Evolutionary conservation across 2,113 vertebrate genomes (phyloP).

Genomic region (Boulengerochromis microlepis): DNA sequence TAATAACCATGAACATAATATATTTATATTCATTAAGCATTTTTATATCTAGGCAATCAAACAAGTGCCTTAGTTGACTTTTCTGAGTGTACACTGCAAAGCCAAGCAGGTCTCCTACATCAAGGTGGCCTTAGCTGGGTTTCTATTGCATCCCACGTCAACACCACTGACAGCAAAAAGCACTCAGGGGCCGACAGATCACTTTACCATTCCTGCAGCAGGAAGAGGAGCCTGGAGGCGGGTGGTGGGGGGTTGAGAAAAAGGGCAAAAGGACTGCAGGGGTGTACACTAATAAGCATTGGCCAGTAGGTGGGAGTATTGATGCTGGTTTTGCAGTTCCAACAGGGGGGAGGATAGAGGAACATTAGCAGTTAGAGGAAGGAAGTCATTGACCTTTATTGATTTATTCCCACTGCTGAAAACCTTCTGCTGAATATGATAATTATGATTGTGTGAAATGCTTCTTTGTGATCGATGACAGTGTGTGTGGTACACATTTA

Average conservation of each 20-base stretch:
- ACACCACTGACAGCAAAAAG: conserved; percentile 68
- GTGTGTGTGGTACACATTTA: neutral
- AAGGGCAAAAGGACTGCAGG: neutral
- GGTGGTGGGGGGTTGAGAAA: conserved; percentile 32
- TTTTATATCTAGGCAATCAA: neutral
- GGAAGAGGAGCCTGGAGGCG: conserved; percentile 36
- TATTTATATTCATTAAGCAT: neutral
- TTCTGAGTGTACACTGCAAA: neutral
- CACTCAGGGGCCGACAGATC: conserved; percentile 66
- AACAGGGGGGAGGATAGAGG: neutral
- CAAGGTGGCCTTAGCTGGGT: conserved; percentile 48
- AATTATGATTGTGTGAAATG: neutral
- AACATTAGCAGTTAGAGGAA: neutral
- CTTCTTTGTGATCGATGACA: neutral
- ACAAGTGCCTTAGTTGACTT: neutral
- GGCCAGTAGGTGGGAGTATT: conserved; percentile 74
- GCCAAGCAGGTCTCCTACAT: conserved; percentile 27
- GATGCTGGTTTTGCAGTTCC: conserved; percentile 46
- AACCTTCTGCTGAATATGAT: neutral
- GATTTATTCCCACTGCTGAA: neutral
- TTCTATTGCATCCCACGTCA: conserved; percentile 65
- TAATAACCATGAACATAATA: rapidly evolving
- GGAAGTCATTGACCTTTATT: neutral
- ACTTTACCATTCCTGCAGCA: conserved; percentile 66
- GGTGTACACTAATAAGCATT: neutral